A percentile compares a stretch with the other conserved stretches of the same genome.
These are phyloP conservation scores for Eumerus sabulonum DNA, from an alignment of 2,888 invertebrate genomes.

Conservation along the genomic window DNA sequence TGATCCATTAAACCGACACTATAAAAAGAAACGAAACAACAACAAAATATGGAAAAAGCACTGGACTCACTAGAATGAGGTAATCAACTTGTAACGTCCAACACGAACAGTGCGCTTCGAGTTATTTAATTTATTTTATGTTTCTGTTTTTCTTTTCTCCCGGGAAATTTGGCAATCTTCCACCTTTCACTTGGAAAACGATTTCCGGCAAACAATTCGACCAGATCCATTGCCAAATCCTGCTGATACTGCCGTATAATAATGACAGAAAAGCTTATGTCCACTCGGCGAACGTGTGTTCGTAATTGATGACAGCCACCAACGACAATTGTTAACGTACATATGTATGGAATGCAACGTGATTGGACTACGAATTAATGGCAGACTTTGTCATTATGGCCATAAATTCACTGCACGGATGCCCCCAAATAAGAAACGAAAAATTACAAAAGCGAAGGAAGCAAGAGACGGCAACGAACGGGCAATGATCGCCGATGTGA, in stretches of 20 bases:
- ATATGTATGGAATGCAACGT: slow-evolving; percentile 50
- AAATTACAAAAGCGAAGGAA: slow-evolving; percentile 7
- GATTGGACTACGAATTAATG: slow-evolving; percentile 34
- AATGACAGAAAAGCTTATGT: slow-evolving; percentile 20
- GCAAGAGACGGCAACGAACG: slow-evolving; percentile 16
- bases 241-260: background rate
- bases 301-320: slow-evolving; percentile 40
- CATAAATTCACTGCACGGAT: slow-evolving; percentile 59
- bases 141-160: too few relatives aligned
- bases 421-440: slow-evolving; percentile 46
- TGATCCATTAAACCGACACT: too few relatives aligned
- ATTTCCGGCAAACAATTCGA: slow-evolving; percentile 15
- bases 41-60: too few relatives aligned
- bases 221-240: slow-evolving; percentile 37
- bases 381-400: background rate
- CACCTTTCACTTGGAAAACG: slow-evolving; percentile 34
- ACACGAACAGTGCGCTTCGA: too few relatives aligned
- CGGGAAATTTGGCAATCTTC: slow-evolving; percentile 37
- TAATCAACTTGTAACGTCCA: too few relatives aligned
- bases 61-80: too few relatives aligned
- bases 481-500: slow-evolving; percentile 42
- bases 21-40: too few relatives aligned
- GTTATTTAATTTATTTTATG: too few relatives aligned
- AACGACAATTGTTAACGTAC: slow-evolving; percentile 4
- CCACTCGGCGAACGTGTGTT: slow-evolving; percentile 11